phyloP scores from a whole-genome alignment of 2,113 vertebrate species.

The Sclerurus mexicanus region DNA sequence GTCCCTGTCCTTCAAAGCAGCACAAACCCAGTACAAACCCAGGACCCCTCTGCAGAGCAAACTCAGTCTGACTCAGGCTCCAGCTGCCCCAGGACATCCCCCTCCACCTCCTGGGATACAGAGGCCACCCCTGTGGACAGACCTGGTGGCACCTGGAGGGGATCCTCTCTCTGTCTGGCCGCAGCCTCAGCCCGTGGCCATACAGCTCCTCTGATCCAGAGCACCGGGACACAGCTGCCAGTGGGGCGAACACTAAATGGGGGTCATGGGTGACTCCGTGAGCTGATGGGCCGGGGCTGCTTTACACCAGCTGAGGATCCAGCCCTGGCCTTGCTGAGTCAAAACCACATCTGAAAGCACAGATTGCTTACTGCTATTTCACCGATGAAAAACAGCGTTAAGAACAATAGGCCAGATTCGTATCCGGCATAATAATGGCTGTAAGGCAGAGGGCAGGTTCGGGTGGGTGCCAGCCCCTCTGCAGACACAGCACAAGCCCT shows the following conservation, averaged over 20 bases:
- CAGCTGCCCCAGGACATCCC: neutral
- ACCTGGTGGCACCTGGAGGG: neutral
- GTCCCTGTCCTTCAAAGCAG: conserved; percentile 73
- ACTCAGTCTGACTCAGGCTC: neutral
- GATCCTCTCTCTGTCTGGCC: neutral
- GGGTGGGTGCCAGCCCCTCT: neutral
- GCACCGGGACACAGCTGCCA: neutral
- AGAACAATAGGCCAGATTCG: neutral
- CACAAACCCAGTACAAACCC: conserved; percentile 18
- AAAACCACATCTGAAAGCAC: neutral
- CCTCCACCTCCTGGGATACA: neutral
- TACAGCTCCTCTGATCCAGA: neutral
- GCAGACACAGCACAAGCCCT: neutral
- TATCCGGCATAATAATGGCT: neutral
- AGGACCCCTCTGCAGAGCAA: neutral
- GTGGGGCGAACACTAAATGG: fast-evolving
- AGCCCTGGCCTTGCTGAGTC: neutral
- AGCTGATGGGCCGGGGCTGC: neutral
- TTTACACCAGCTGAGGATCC: neutral
- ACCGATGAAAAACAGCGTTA: neutral
- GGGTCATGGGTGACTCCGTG: neutral
- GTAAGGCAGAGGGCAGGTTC: neutral
- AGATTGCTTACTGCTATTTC: neutral
- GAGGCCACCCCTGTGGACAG: neutral
- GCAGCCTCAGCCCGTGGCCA: neutral